phyloP scores from a whole-genome alignment of 2,888 invertebrate species.

The Epinotia demarniana region DNA sequence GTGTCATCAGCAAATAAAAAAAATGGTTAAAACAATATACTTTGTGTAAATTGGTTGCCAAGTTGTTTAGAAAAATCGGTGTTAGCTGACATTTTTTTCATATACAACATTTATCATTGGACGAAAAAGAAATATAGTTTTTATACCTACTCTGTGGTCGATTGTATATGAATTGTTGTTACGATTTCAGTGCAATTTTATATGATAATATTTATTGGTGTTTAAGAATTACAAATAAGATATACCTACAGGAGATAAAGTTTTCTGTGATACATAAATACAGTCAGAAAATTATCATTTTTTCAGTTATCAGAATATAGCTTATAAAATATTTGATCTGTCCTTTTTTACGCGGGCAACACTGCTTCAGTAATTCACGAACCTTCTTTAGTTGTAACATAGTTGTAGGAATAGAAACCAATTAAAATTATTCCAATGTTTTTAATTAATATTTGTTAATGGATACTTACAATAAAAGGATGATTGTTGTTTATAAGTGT shows the following conservation, averaged over 20 bases:
- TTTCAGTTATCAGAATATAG: background rate
- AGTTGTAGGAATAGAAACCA: constrained; percentile 29
- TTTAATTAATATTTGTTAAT: constrained; percentile 17
- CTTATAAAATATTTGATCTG: background rate
- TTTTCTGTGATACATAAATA: constrained; percentile 30
- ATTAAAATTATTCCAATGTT: constrained; percentile 35
- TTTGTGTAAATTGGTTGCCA: background rate
- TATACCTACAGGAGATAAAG: constrained; percentile 20
- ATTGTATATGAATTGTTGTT: background rate
- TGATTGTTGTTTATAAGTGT: constrained; percentile 34
- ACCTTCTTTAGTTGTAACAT: constrained; percentile 19
- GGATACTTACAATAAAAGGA: constrained; percentile 29
- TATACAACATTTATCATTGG: background rate
- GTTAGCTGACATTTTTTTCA: background rate
- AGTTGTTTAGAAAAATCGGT: background rate
- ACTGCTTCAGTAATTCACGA: background rate
- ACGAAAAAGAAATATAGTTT: constrained; percentile 6
- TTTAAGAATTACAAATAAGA: constrained; percentile 28
- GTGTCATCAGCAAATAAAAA: background rate
- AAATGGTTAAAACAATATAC: too few relatives aligned
- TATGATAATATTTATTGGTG: constrained; percentile 8
- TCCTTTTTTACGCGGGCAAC: constrained; percentile 3
- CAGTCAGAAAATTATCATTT: background rate
- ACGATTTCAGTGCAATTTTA: constrained; percentile 29
- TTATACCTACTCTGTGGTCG: constrained; percentile 2